A percentile compares a stretch with the other conserved stretches of the same genome.
phyloP scores from a whole-genome alignment of 1,140 invertebrate genomes.

The Calephelis virginiensis region DNA sequence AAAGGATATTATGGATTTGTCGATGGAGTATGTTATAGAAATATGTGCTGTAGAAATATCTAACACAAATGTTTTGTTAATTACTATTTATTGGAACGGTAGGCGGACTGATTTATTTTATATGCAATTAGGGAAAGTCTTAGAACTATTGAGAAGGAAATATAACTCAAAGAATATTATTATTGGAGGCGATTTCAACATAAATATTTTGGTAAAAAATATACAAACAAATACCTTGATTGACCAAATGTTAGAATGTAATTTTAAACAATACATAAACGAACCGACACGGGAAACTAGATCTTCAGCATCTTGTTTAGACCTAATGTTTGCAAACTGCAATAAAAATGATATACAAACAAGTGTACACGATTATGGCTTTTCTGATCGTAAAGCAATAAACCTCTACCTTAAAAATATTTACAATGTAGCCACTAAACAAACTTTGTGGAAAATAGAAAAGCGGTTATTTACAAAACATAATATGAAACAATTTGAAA shows the following conservation, averaged over 20 bases:
- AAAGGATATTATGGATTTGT: slow-evolving; percentile 32
- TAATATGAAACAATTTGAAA: not conserved
- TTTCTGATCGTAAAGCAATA: not conserved
- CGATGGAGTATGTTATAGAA: slow-evolving; percentile 36
- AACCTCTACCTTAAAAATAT: not conserved
- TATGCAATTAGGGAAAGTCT: slow-evolving; percentile 25
- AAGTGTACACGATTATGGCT: not conserved
- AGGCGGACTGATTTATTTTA: slow-evolving; percentile 33
- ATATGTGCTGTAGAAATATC: slow-evolving; percentile 28
- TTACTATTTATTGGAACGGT: slow-evolving; percentile 39
- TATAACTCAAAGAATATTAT: slow-evolving; percentile 27
- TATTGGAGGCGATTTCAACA: slow-evolving; percentile 21
- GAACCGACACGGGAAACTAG: no score
- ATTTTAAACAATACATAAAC: no score
- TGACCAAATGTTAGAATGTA: not conserved
- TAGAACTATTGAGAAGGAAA: slow-evolving; percentile 31
- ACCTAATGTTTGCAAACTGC: slow-evolving; percentile 29
- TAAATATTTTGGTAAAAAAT: slow-evolving; percentile 16
- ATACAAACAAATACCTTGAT: not conserved
- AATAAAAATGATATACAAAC: not conserved
- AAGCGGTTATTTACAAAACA: not conserved
- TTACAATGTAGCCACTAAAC: not conserved
- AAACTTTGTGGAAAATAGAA: not conserved
- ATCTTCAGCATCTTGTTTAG: slow-evolving; percentile 22
- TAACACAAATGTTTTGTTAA: slow-evolving; percentile 26